Evolutionary conservation across 1,140 invertebrate species (phyloP).

Genomic region (Temnothorax nylanderi): DNA sequence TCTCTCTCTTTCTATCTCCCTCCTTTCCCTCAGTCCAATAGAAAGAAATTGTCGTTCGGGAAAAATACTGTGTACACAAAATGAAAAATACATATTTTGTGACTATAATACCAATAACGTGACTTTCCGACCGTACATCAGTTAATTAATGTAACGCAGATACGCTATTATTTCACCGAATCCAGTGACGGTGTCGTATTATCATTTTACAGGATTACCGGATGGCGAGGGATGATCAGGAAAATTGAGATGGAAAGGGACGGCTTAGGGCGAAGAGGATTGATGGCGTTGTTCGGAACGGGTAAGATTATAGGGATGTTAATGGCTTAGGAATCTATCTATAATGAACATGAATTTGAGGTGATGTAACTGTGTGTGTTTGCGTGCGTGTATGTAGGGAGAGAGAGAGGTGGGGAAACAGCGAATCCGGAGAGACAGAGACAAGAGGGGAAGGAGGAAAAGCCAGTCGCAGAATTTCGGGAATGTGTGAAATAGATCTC

Average conservation of each 20-base stretch:
- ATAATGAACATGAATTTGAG: slow-evolving; percentile 52
- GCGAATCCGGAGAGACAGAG: background rate
- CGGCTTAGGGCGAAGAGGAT: slow-evolving; percentile 21
- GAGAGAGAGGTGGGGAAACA: too few relatives aligned
- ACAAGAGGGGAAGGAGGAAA: background rate
- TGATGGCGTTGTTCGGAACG: slow-evolving; percentile 31
- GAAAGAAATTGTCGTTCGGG: background rate
- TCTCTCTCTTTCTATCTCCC: background rate
- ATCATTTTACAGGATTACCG: slow-evolving; percentile 30
- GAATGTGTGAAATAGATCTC: slow-evolving; percentile 44
- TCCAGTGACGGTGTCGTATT: background rate
- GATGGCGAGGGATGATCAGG: slow-evolving; percentile 17
- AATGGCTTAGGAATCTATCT: slow-evolving; percentile 45
- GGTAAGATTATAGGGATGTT: slow-evolving; percentile 50
- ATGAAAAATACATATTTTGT: slow-evolving; percentile 6
- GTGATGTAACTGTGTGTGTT: background rate
- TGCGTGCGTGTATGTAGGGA: background rate
- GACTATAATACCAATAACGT: too few relatives aligned
- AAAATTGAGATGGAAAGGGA: slow-evolving; percentile 29
- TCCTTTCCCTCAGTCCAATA: background rate
- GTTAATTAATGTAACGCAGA: slow-evolving; percentile 31
- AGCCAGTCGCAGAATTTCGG: background rate
- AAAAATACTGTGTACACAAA: background rate
- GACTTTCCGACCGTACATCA: background rate
- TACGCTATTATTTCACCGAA: background rate